Evolutionary conservation across 2,113 vertebrate species (phyloP), one percentile per base, ranked within the genome.

Genomic region (Corythaeola cristata): DNA sequence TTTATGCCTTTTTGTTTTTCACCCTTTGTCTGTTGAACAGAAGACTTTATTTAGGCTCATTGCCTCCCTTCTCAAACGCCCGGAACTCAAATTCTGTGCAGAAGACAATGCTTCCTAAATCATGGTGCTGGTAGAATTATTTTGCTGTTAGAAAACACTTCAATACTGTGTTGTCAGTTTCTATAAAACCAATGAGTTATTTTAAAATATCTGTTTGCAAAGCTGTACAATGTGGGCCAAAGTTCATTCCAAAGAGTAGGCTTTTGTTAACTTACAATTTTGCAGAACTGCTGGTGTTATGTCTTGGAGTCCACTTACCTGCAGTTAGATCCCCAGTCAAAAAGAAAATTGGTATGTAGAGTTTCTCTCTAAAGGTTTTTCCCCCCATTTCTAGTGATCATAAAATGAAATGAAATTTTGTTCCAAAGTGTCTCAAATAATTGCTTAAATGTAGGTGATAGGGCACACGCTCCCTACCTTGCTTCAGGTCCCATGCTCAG

Each of bases 1-100:
- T 98, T 98, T 96, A 97, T 96, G 88, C 87, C 89, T 94, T 79
- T 49, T 85, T 32, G 93, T 30, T 94, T 96, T 95, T 78, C 41
- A 35, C 89, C 26, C 96, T 93, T 98, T 98, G 98, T 98, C 76
- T 56, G 11, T 45, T 12, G 22, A 97, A 98, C 92, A 98, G 96
- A 97, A 93, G 97, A 97, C 91, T 95, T 96, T 95, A 96, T 94
- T 96, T 97, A 97, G 93, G 95, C 81, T 95, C 94, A 79, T 27
- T 52, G 87, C 76, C 69, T 96, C 96, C 85, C 92, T 91, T 90
- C 90, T 90, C 76, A 87, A 93, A 94, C 76, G 69, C 73, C 67
- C 75, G 14, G 91, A 94, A 94, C 90, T 75, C 50, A 5, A 80
- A 88, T 77, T 85, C 91, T 84, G 79, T 88, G 80, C 67, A 33